These are phyloP conservation scores for Semotilus atromaculatus DNA, from an alignment of 2,797 vertebrate species.

Conservation along the genomic window DNA sequence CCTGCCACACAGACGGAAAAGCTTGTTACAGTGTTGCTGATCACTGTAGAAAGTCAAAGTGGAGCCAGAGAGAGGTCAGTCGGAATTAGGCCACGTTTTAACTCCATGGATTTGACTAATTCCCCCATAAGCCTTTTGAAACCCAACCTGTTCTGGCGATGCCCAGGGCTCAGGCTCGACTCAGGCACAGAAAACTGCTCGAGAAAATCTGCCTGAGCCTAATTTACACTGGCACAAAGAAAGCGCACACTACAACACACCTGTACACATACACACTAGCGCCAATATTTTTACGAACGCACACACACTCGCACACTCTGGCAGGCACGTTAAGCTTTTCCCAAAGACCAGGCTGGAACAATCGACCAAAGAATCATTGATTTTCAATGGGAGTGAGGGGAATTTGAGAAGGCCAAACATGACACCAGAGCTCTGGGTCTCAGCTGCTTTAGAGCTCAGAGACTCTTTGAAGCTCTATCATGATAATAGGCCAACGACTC, in stretches of 20 bases:
- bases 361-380: slow-evolving; percentile 76
- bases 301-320: slow-evolving; percentile 27
- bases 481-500: slow-evolving; percentile 65
- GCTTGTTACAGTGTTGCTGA: slow-evolving; percentile 84
- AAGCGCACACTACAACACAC: slow-evolving; percentile 60
- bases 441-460: slow-evolving; percentile 68
- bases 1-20: slow-evolving; percentile 81
- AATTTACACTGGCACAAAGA: slow-evolving; percentile 75
- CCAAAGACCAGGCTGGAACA: slow-evolving; percentile 75
- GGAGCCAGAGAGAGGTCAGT: slow-evolving; percentile 82
- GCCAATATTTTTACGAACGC: slow-evolving; percentile 25
- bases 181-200: slow-evolving; percentile 71
- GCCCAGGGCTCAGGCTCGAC: slow-evolving; percentile 74
- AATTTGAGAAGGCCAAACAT: slow-evolving; percentile 64
- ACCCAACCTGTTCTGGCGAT: slow-evolving; percentile 77
- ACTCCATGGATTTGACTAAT: slow-evolving; percentile 80
- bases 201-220: slow-evolving; percentile 75
- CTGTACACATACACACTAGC: slow-evolving; percentile 43
- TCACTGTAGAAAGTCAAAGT: slow-evolving; percentile 83
- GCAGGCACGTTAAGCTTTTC: slow-evolving; percentile 68
- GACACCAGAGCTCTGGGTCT: slow-evolving; percentile 66
- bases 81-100: slow-evolving; percentile 79
- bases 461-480: slow-evolving; percentile 71
- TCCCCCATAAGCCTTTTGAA: slow-evolving; percentile 81
- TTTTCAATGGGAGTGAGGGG: slow-evolving; percentile 72